These are phyloP conservation scores for Formica exsecta DNA, from an alignment of 1,140 invertebrate genomes.

Conservation along the genomic window DNA sequence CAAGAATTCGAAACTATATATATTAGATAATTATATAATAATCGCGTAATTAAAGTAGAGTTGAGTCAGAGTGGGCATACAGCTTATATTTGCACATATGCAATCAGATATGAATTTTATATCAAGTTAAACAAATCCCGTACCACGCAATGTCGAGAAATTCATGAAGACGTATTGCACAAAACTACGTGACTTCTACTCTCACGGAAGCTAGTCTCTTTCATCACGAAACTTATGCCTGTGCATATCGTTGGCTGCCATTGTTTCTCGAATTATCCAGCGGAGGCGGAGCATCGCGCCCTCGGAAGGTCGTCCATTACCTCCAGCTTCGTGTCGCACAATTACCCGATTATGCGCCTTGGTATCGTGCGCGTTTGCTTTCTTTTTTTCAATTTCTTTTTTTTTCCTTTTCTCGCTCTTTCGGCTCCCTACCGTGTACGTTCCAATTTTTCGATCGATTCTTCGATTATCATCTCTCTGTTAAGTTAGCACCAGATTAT, in stretches of 20 bases:
- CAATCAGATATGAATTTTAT: not conserved
- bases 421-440: not conserved
- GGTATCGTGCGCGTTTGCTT: conserved; percentile 45
- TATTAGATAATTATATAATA: not conserved
- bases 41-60: not conserved
- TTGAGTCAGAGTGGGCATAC: not conserved
- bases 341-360: conserved; percentile 52
- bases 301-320: conserved; percentile 83
- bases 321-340: conserved; percentile 65
- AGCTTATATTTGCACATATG: not conserved
- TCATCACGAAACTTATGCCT: conserved; percentile 23
- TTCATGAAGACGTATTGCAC: not conserved
- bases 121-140: not conserved
- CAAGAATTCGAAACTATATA: not conserved
- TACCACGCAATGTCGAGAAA: not conserved
- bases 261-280: conserved; percentile 83
- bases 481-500: no score
- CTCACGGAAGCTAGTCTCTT: conserved; percentile 39
- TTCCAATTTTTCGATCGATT: not conserved
- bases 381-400: not conserved
- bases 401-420: conserved; percentile 2
- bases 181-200: conserved; percentile 21
- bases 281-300: conserved; percentile 84
- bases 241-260: conserved; percentile 78
- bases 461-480: not conserved